A percentile compares a stretch with the other conserved stretches of the same genome.
Conservation (phyloP, 2,888 invertebrate species). For the Steinernema hermaphroditum region DNA sequence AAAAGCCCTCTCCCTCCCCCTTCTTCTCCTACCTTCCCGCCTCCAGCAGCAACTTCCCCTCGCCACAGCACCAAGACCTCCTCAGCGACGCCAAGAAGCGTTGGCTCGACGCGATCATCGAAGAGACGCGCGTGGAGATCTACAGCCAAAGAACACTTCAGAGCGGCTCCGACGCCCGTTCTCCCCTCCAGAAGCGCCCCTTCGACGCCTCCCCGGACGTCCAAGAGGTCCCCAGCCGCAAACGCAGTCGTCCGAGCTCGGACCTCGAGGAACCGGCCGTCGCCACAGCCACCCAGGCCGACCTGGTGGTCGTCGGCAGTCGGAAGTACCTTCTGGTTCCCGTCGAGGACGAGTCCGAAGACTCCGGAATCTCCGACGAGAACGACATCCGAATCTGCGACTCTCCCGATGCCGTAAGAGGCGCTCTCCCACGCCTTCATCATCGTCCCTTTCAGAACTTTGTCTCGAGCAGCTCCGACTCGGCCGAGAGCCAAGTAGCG, state of each 20-base stretch:
- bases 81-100: slow-evolving; percentile 37
- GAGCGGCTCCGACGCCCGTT: slow-evolving; percentile 22
- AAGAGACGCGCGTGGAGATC: slow-evolving; percentile 58
- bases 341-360: background rate
- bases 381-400: background rate
- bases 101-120: slow-evolving; percentile 55
- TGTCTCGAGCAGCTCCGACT: slow-evolving; percentile 36
- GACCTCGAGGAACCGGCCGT: too few species aligned
- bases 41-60: background rate
- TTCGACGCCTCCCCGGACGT: slow-evolving; percentile 32
- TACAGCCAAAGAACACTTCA: slow-evolving; percentile 38
- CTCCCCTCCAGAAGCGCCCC: slow-evolving; percentile 34
- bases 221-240: slow-evolving; percentile 28
- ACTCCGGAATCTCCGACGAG: background rate
- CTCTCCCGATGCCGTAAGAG: background rate
- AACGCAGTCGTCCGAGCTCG: slow-evolving; percentile 33
- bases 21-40: background rate
- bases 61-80: background rate
- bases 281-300: background rate
- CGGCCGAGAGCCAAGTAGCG: slow-evolving; percentile 31
- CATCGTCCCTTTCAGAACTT: background rate
- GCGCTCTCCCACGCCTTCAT: too few species aligned
- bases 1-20: slow-evolving; percentile 13
- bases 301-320: background rate
- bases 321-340: background rate